Evolutionary conservation across 2,888 invertebrate species (phyloP), one percentile per base, ranked within the genome.

Genomic region (Euproctis similis): DNA sequence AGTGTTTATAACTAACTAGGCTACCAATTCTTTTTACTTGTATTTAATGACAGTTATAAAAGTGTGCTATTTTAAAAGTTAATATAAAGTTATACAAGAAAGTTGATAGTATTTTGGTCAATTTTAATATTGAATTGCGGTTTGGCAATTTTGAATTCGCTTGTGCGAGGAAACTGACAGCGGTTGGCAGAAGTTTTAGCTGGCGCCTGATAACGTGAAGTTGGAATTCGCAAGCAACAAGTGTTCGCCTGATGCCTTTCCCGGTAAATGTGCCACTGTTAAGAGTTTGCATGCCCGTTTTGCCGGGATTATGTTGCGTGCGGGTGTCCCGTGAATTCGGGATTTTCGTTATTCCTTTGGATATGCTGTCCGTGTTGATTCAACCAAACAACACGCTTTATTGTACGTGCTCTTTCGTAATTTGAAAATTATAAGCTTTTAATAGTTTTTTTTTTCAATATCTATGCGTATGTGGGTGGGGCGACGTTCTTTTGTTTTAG

Each of bases 401-500:
- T 22, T 28, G 34, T 44, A 42, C 39, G 40, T 53, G 57, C 50
- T 53, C 36, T 35, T 51, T 54, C 39, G 33, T 36, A 39, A 34
- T 39, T 38, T 46, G 26, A 10, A 10, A 10, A 4, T 21, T 21
- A 21, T 2, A 10, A n/a, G n/a, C n/a, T n/a, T n/a, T 29, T 34
- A 12, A n/a, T 8, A 12, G 8, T 23, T 12, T 12, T 12, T 35
- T 34, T 30, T 42, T 45, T 29, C 31, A 21, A 41, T 34, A 42
- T 47, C 51, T 30, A 19, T 29, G 30, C 39, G 35, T 42, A 42
- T 30, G 58, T 66, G 77, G 81, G 82, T 68, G 82, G n/a, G n/a
- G n/a, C 73, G 82, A 78, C 67, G 49, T 77, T 75, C 82, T 82
- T 81, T 82, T 82, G 82, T 82, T 80, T 84, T 80, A 81, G 61